Conservation (phyloP, 2,797 vertebrate species). For the Phalanger gymnotis region DNA sequence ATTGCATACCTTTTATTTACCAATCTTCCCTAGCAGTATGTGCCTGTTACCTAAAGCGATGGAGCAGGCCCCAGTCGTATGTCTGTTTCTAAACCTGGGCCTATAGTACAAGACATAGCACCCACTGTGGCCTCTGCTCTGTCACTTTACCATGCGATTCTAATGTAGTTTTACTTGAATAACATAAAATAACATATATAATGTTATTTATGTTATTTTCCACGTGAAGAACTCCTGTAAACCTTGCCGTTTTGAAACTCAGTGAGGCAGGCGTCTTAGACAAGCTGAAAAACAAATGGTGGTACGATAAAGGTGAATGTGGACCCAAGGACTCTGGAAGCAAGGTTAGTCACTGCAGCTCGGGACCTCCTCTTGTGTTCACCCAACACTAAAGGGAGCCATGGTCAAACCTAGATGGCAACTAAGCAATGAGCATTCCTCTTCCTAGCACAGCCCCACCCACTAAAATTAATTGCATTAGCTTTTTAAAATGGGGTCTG, state of each 20-base stretch:
- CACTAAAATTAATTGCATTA: conserved; percentile 20
- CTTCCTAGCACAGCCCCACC: conserved; percentile 10
- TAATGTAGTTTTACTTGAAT: conserved; percentile 97
- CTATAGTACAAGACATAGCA: conserved; percentile 91
- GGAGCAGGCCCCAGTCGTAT: conserved; percentile 97
- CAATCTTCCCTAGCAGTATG: conserved; percentile 93
- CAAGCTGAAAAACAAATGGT: conserved; percentile 99
- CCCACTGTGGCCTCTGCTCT: conserved; percentile 95
- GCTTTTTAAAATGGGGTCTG: conserved; percentile 8
- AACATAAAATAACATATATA: conserved; percentile 99
- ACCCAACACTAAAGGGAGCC: conserved; percentile 86
- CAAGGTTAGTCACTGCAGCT: conserved; percentile 99
- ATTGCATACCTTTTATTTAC: conserved; percentile 88
- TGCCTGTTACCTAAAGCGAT: conserved; percentile 97
- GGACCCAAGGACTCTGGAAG: conserved; percentile 99
- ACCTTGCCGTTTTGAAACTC: conserved; percentile 99
- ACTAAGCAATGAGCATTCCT: conserved; percentile 75
- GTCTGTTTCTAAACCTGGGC: conserved; percentile 94
- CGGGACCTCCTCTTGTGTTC: conserved; percentile 90
- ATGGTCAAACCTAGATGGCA: conserved; percentile 79
- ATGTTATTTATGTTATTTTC: conserved; percentile 99
- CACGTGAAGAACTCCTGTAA: conserved; percentile 99
- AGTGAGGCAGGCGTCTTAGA: conserved; percentile 99
- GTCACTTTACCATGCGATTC: conserved; percentile 95
- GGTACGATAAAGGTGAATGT: conserved; percentile 99